Conservation (phyloP, 2,797 vertebrate genomes). For the Melanotaenia pygmaea region DNA sequence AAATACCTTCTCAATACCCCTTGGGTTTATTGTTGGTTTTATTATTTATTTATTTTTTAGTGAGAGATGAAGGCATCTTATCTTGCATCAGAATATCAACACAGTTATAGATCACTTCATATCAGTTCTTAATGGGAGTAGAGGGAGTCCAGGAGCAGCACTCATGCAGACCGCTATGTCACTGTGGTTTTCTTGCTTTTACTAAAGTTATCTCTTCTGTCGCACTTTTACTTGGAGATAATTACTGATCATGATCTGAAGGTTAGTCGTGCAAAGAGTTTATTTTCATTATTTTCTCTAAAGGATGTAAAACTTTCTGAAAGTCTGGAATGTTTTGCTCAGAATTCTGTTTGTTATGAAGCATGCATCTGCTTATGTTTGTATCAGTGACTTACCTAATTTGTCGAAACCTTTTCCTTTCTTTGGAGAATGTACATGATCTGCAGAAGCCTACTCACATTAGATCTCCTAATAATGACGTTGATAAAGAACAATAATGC, state of each 20-base stretch:
- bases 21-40: conserved; percentile 14
- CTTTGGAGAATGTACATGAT: not conserved
- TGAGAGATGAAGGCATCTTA: conserved; percentile 34
- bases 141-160: conserved; percentile 7
- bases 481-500: no score
- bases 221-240: conserved; percentile 28
- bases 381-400: conserved; percentile 15
- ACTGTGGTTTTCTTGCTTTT: conserved; percentile 25
- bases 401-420: conserved; percentile 6
- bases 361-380: conserved; percentile 15
- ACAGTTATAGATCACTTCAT: conserved; percentile 33
- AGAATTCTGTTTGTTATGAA: conserved; percentile 18
- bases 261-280: conserved; percentile 20
- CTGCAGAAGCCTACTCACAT: not conserved
- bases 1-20: conserved; percentile 31
- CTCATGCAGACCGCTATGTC: conserved; percentile 1
- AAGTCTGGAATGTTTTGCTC: conserved; percentile 12
- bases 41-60: conserved; percentile 3
- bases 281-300: conserved; percentile 21
- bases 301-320: conserved; percentile 7
- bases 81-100: conserved; percentile 44
- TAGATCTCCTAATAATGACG: no score
- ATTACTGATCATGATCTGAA: conserved; percentile 16
- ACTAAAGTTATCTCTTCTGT: conserved; percentile 11
- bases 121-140: conserved; percentile 25